These are phyloP conservation scores for Amyelois transitella DNA, from an alignment of 1,140 invertebrate species.

Conservation along the genomic window DNA sequence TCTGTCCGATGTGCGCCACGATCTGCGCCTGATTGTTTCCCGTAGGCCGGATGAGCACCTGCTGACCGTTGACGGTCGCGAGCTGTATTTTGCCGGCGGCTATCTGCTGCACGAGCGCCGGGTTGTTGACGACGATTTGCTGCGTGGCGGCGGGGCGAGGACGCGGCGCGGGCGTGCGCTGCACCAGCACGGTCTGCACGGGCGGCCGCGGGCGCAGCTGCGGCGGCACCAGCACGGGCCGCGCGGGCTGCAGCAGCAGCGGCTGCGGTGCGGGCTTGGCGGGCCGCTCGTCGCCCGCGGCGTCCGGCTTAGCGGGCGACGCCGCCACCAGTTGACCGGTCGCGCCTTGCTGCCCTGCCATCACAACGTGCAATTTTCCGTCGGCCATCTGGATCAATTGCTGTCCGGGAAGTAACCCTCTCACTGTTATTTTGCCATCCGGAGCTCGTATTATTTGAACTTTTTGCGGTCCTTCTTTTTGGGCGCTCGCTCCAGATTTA, in stretches of 20 bases:
- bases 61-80: constrained; percentile 88
- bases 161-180: constrained; percentile 34
- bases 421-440: constrained; percentile 93
- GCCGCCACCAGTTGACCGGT: constrained; percentile 55
- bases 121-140: constrained; percentile 85
- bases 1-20: constrained; percentile 76
- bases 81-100: constrained; percentile 86
- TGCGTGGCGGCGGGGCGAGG: constrained; percentile 51
- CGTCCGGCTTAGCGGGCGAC: constrained; percentile 24
- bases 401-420: constrained; percentile 94
- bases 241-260: constrained; percentile 33
- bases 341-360: constrained; percentile 60
- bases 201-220: constrained; percentile 30
- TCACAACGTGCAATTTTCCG: constrained; percentile 91
- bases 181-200: constrained; percentile 56
- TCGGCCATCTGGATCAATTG: constrained; percentile 94
- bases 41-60: constrained; percentile 83
- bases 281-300: constrained; percentile 24
- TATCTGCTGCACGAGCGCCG: constrained; percentile 83
- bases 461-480: constrained; percentile 79
- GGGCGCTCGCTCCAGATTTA: constrained; percentile 42
- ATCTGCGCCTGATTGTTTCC: constrained; percentile 84
- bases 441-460: constrained; percentile 93
- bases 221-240: constrained; percentile 58
- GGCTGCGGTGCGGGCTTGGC: constrained; percentile 26